Conservation (phyloP, 2,888 invertebrate genomes). For the Drosophila affinis region DNA sequence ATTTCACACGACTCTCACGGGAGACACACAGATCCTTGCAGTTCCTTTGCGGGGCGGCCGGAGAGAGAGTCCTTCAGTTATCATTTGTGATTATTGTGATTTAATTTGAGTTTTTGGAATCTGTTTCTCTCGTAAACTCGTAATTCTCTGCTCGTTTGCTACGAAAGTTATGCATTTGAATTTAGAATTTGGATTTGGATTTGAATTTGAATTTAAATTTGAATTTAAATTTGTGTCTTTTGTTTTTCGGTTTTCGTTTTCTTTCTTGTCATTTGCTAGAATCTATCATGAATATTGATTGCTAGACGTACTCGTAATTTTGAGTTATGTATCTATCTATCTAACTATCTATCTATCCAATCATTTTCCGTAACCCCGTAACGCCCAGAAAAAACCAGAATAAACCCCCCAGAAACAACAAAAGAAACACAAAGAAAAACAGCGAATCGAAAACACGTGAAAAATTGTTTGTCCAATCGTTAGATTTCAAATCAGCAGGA, state of each 20-base stretch:
- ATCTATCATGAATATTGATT: constrained; percentile 16
- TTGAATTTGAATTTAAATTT: constrained; percentile 31
- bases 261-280: constrained; percentile 47
- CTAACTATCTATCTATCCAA: neutral
- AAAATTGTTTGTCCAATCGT: constrained; percentile 14
- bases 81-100: constrained; percentile 24
- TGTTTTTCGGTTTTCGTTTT: constrained; percentile 42
- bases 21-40: neutral
- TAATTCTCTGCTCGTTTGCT: constrained; percentile 74
- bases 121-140: constrained; percentile 32
- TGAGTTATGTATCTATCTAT: constrained; percentile 9
- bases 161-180: constrained; percentile 58
- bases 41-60: too few species aligned
- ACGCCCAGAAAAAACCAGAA: constrained; percentile 20
- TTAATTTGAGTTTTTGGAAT: constrained; percentile 14
- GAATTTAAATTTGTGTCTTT: constrained; percentile 13
- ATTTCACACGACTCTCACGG: neutral
- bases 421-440: constrained; percentile 32
- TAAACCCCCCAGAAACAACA: constrained; percentile 1
- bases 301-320: constrained; percentile 19
- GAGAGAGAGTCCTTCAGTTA: constrained; percentile 17
- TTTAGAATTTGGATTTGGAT: constrained; percentile 36
- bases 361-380: constrained; percentile 23
- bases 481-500: neutral
- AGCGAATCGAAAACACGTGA: constrained; percentile 14